These are phyloP conservation scores for Phania funesta DNA, from an alignment of 2,888 invertebrate genomes.

Conservation along the genomic window DNA sequence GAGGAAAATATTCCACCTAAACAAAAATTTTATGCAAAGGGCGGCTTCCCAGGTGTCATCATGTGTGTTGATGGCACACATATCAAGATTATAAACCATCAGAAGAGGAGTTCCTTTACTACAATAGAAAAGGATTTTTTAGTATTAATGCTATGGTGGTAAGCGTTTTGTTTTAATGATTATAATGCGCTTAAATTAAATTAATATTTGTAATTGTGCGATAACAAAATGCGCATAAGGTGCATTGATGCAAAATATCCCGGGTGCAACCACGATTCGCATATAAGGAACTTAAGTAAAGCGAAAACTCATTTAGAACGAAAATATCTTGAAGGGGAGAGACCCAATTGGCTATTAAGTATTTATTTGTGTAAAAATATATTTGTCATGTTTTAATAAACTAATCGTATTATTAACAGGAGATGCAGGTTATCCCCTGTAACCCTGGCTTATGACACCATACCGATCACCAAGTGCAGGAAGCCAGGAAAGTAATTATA, in stretches of 20 bases:
- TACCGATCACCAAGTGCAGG: slow-evolving; percentile 15
- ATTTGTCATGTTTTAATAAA: background rate
- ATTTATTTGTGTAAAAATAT: slow-evolving; percentile 7
- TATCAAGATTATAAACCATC: background rate
- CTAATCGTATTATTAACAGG: slow-evolving; percentile 2
- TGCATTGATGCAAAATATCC: background rate
- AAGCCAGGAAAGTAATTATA: background rate
- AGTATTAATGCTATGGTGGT: background rate
- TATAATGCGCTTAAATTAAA: background rate
- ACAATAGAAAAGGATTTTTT: background rate
- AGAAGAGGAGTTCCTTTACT: background rate
- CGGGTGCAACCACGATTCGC: no score
- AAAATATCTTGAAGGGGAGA: no score
- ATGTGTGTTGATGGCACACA: background rate
- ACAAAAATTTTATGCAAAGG: background rate
- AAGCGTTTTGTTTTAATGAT: background rate
- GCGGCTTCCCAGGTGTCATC: background rate
- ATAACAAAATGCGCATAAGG: background rate
- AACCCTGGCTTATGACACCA: background rate
- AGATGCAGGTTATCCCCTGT: no score
- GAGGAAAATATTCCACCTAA: background rate
- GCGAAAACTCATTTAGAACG: no score
- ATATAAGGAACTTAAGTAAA: no score
- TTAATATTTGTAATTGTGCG: background rate
- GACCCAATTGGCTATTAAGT: background rate